Base-by-base conservation (phyloP, 1,140 invertebrate genomes). In the Eurosta solidaginis region DNA sequence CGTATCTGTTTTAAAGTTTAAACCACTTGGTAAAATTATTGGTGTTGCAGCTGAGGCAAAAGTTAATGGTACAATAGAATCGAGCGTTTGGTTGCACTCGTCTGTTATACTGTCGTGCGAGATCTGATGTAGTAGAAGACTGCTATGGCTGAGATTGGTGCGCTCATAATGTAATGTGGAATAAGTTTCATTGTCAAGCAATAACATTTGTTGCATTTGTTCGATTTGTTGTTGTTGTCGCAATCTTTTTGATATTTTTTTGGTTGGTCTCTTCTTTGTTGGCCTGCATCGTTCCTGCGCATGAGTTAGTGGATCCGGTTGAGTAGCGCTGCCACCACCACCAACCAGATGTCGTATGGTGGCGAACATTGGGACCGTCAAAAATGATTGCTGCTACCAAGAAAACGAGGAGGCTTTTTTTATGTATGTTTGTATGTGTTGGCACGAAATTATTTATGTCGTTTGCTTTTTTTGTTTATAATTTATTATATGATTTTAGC, bases 91-190 rank as follows among this genome's bases (percentile, higher is more conserved):
- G 52, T 76, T 47, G n/a, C 68, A 54, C 33, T 74, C 77, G 27
- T 47, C 68, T 20, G 45, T 47, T 73, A 77, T 77, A 54, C 74
- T 52, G 76, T 86, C 84, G 52, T 84, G 84, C 14, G 83, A 81
- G 78, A 79, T 83, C 68, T 86, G 83, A 76, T 80, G 84, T 49
- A 86, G 77, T 78, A 86, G 78, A 54, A 86, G 81, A 76, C 81
- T 86, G 81, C 82, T 86, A 74, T 86, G 84, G 74, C 84, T 86
- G 78, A 86, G 79, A 80, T 86, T 84, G 78, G 82, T 82, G 76
- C 83, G 81, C 49, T 85, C 82, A 80, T 85, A 86, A 17, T 83
- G 81, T 25, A 86, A 68, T 44, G 80, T 84, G 59, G 82, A 81
- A 79, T 83, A 83, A 77, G 82, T 81, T 63, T 74, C 63, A 20